Evolutionary conservation across 2,888 invertebrate species (phyloP).

Genomic region (Caenorhabditis sp.): DNA sequence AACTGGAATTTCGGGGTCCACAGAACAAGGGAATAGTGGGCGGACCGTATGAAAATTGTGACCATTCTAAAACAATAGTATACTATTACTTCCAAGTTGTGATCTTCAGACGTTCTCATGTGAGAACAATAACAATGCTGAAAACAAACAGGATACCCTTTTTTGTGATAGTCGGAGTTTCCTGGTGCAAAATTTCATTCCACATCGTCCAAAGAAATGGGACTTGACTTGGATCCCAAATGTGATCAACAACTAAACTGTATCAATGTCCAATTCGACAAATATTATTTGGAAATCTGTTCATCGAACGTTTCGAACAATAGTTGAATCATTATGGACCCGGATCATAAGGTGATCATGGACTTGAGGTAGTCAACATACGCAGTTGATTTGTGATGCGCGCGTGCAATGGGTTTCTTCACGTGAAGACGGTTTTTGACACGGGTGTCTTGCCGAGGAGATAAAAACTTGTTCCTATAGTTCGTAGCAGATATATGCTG

Average conservation of each 20-base stretch:
- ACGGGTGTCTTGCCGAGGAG: slow-evolving; percentile 31
- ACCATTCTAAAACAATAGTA: slow-evolving; percentile 6
- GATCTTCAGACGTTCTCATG: neutral
- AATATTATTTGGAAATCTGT: slow-evolving; percentile 27
- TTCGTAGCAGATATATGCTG: slow-evolving; percentile 3
- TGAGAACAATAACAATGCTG: neutral
- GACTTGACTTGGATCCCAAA: neutral
- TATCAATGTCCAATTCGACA: slow-evolving; percentile 23
- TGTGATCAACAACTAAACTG: slow-evolving; percentile 7
- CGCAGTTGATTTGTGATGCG: slow-evolving; percentile 20
- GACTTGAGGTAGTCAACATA: slow-evolving; percentile 23
- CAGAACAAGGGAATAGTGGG: slow-evolving; percentile 44
- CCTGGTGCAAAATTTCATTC: neutral
- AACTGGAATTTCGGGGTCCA: slow-evolving; percentile 49
- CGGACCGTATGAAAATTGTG: slow-evolving; percentile 9
- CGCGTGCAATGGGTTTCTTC: slow-evolving; percentile 45
- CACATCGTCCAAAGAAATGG: neutral
- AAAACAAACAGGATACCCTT: neutral
- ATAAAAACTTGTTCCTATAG: slow-evolving; percentile 32
- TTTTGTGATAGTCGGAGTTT: neutral
- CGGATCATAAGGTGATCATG: slow-evolving; percentile 38
- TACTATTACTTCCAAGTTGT: slow-evolving; percentile 2
- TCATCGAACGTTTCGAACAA: slow-evolving; percentile 10
- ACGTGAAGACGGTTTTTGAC: slow-evolving; percentile 54
- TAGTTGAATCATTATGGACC: slow-evolving; percentile 22